A percentile compares a stretch with the other conserved stretches of the same genome.
phyloP scores from a whole-genome alignment of 2,797 vertebrate species.

The Stomatorhinus walkeri region DNA sequence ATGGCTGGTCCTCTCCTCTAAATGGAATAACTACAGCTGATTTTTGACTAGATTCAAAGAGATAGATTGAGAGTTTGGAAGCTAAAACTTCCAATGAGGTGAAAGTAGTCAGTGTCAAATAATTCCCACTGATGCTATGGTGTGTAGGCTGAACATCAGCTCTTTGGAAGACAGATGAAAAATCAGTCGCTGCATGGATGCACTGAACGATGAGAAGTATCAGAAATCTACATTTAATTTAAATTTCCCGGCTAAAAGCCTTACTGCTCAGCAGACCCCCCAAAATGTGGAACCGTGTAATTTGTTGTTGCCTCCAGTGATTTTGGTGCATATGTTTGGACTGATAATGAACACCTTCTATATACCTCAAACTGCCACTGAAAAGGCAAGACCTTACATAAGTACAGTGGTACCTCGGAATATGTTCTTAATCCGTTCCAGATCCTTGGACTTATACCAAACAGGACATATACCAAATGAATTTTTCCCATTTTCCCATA shows the following conservation, averaged over 20 bases:
- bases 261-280: neutral
- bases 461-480: neutral
- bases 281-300: too few species aligned
- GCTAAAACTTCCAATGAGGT: neutral
- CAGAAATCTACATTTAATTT: neutral
- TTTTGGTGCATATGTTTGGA: neutral
- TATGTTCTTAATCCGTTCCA: neutral
- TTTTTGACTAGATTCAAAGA: neutral
- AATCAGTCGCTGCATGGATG: neutral
- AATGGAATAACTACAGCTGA: constrained; percentile 25
- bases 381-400: neutral
- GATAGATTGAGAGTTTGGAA: neutral
- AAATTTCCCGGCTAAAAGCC: neutral
- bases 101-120: neutral
- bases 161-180: neutral
- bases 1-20: neutral
- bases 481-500: too few species aligned
- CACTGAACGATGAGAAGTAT: neutral
- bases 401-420: neutral
- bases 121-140: neutral
- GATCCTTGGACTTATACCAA: neutral
- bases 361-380: neutral
- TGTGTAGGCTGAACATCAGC: neutral
- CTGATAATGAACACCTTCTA: neutral
- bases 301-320: neutral